Percentiles rank a stretch among this genome's conserved stretches.
phyloP scores from a whole-genome alignment of 1,140 invertebrate genomes.

The Ooceraea biroi region DNA sequence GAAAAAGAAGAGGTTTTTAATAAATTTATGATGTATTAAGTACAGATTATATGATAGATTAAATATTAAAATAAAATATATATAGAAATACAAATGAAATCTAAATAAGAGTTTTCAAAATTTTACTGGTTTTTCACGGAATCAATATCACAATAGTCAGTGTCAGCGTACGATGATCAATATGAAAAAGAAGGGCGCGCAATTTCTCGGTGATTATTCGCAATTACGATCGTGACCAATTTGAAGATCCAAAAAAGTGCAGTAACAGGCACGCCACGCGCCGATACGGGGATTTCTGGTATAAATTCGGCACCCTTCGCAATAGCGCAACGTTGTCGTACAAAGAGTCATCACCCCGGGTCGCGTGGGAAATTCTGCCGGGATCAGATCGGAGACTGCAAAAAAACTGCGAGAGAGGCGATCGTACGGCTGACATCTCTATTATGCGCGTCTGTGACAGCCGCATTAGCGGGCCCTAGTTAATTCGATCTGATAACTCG shows the following conservation, averaged over 20 bases:
- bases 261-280: constrained; percentile 77
- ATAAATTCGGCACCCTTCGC: constrained; percentile 76
- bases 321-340: constrained; percentile 65
- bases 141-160: neutral
- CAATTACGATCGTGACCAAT: constrained; percentile 83
- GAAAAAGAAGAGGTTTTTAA: too few species aligned
- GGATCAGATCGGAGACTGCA: constrained; percentile 48
- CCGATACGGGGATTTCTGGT: constrained; percentile 72
- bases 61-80: neutral
- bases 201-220: constrained; percentile 82
- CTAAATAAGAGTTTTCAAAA: neutral
- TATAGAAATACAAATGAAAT: neutral
- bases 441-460: constrained; percentile 68
- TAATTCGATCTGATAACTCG: constrained; percentile 69
- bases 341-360: constrained; percentile 73
- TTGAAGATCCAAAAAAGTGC: constrained; percentile 65
- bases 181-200: constrained; percentile 20
- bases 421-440: constrained; percentile 73
- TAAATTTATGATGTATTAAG: too few species aligned
- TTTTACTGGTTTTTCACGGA: neutral
- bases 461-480: constrained; percentile 34
- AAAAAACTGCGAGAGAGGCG: constrained; percentile 54
- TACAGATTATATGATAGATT: too few species aligned
- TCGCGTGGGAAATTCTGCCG: constrained; percentile 78
- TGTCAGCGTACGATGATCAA: neutral